Evolutionary conservation across 2,113 vertebrate species (phyloP).

Genomic region (Myodes glareolus): DNA sequence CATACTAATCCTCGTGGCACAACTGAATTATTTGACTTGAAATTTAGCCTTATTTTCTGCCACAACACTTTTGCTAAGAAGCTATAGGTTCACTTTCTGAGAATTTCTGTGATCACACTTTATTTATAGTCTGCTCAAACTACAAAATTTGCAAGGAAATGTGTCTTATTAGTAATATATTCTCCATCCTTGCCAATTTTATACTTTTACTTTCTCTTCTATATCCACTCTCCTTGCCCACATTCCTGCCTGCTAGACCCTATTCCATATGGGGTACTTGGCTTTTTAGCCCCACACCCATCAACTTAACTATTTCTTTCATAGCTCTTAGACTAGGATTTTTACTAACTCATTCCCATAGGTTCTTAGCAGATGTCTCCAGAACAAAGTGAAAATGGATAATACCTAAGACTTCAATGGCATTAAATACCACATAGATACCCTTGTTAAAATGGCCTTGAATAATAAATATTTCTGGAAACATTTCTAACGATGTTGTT

Average conservation of each 20-base stretch:
- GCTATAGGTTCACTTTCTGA: slow-evolving; percentile 77
- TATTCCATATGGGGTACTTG: slow-evolving; percentile 78
- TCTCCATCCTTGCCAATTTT: slow-evolving; percentile 77
- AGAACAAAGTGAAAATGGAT: background rate
- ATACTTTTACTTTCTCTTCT: slow-evolving; percentile 70
- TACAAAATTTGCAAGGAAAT: slow-evolving; percentile 79
- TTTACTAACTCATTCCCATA: slow-evolving; percentile 14
- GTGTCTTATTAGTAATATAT: slow-evolving; percentile 83
- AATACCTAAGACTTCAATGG: slow-evolving; percentile 9
- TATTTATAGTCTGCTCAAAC: slow-evolving; percentile 81
- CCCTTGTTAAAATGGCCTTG: slow-evolving; percentile 33
- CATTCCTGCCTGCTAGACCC: slow-evolving; percentile 61
- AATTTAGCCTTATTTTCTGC: slow-evolving; percentile 43
- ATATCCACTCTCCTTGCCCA: slow-evolving; percentile 58
- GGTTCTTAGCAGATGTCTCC: slow-evolving; percentile 14
- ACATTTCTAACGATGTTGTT: slow-evolving; percentile 47
- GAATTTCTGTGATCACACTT: slow-evolving; percentile 82
- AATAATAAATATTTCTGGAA: slow-evolving; percentile 14
- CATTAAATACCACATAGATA: background rate
- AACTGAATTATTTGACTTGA: slow-evolving; percentile 70
- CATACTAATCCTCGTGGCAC: slow-evolving; percentile 53
- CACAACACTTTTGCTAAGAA: slow-evolving; percentile 68
- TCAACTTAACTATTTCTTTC: slow-evolving; percentile 63
- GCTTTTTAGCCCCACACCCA: slow-evolving; percentile 68
- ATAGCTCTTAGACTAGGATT: slow-evolving; percentile 47